A percentile compares a stretch with the other conserved stretches of the same genome.
phyloP scores from a whole-genome alignment of 2,113 vertebrate species.

The Chunga burmeisteri region DNA sequence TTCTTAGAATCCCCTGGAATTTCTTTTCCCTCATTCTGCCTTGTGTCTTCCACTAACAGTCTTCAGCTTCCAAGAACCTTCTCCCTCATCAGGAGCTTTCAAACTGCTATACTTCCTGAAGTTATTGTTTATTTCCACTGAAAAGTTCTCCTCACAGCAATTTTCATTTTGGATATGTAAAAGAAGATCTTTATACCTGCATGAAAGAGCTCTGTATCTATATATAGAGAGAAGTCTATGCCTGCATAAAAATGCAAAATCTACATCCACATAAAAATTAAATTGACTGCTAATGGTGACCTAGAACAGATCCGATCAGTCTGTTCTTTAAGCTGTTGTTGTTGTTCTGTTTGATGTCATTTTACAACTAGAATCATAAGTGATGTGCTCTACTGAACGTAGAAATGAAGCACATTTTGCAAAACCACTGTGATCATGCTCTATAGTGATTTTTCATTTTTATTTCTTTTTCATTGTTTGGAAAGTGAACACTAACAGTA shows the following conservation, averaged over 20 bases:
- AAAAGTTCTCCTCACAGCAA: not conserved
- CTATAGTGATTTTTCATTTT: not conserved
- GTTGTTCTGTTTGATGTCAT: not conserved
- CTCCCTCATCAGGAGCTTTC: not conserved
- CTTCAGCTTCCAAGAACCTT: not conserved
- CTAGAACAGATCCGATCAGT: not conserved
- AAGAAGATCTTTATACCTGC: not conserved
- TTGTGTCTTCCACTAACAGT: not conserved
- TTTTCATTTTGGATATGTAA: not conserved
- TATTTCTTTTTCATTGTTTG: not conserved
- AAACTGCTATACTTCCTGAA: not conserved
- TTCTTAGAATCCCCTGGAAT: not conserved
- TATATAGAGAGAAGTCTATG: not conserved
- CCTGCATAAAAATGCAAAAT: not conserved
- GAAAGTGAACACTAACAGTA: not conserved
- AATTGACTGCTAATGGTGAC: not conserved
- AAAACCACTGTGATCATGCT: not conserved
- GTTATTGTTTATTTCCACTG: not conserved
- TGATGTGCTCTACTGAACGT: not conserved
- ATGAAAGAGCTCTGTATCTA: not conserved
- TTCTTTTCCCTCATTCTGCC: not conserved
- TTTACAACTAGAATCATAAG: not conserved
- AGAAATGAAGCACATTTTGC: not conserved
- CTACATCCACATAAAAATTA: not conserved
- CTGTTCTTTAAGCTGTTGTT: not conserved